Evolutionary conservation across 2,888 invertebrate genomes (phyloP).

Genomic region (Drosophila hamatofila): DNA sequence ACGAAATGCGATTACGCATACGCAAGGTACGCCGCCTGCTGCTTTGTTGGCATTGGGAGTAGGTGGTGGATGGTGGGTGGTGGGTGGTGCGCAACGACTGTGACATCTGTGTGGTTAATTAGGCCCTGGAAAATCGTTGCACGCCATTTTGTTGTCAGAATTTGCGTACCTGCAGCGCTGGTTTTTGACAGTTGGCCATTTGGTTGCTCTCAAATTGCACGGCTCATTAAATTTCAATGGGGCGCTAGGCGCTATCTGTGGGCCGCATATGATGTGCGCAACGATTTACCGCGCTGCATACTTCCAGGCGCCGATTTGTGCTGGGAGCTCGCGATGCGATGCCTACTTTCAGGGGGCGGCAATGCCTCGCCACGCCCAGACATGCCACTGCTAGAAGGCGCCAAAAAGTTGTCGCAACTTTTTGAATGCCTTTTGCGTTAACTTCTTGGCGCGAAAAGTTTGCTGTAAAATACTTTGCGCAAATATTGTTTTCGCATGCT

Average conservation of each 20-base stretch:
- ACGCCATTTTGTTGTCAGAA: conserved; percentile 69
- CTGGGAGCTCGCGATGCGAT: conserved; percentile 19
- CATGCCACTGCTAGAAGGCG: conserved; percentile 33
- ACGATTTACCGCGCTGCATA: conserved; percentile 51
- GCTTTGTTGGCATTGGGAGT: background rate
- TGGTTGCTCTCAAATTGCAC: conserved; percentile 55
- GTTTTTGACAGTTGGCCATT: conserved; percentile 68
- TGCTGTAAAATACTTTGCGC: conserved; percentile 75
- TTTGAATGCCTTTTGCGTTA: conserved; percentile 74
- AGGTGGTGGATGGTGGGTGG: background rate
- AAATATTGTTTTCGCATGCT: conserved; percentile 78
- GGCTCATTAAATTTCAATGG: conserved; percentile 70
- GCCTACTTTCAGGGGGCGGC: conserved; percentile 59
- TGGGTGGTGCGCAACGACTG: background rate
- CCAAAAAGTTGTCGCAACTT: conserved; percentile 72
- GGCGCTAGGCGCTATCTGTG: conserved; percentile 11
- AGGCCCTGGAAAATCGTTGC: conserved; percentile 46
- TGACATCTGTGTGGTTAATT: conserved; percentile 59
- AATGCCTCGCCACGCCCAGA: conserved; percentile 13
- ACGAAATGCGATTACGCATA: conserved; percentile 64
- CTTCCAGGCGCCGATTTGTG: conserved; percentile 39
- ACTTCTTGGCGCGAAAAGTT: conserved; percentile 78
- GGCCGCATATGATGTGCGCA: conserved; percentile 19
- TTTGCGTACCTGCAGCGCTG: conserved; percentile 41
- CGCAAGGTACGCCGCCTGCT: conserved; percentile 23